Evolutionary conservation across 1,140 invertebrate genomes (phyloP).

Genomic region (Hypsibius dujardini): DNA sequence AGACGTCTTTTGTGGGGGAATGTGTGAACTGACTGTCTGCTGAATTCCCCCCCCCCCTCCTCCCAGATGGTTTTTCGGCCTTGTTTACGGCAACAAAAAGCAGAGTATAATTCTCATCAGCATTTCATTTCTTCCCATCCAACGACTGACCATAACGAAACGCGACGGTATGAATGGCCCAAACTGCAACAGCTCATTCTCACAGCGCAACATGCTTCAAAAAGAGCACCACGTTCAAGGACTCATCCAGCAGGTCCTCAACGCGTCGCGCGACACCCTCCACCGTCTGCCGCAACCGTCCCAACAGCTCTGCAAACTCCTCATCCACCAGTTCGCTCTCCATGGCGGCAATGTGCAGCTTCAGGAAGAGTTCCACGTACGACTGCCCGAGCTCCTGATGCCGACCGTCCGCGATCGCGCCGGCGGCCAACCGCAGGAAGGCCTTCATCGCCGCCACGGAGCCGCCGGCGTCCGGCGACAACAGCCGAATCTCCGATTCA

Average conservation of each 20-base stretch:
- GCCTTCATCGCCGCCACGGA: conserved; percentile 48
- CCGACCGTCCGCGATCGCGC: background rate
- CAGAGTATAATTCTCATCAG: no score
- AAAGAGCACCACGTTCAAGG: conserved; percentile 44
- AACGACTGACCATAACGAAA: no score
- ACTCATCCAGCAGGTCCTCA: conserved; percentile 52
- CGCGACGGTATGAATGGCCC: no score
- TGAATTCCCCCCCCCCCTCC: no score
- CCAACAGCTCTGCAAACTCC: conserved; percentile 40
- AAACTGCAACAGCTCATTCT: background rate
- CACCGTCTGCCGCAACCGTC: conserved; percentile 42
- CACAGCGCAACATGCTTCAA: conserved; percentile 5
- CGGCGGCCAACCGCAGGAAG: conserved; percentile 52
- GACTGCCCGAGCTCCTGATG: conserved; percentile 80
- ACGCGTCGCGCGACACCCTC: conserved; percentile 46
- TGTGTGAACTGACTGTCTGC: no score
- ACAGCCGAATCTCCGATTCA: conserved; percentile 67
- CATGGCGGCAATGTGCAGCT: conserved; percentile 53
- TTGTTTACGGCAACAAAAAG: no score
- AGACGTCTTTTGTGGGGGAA: no score
- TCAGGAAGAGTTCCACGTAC: conserved; percentile 76
- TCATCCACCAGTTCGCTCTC: conserved; percentile 33
- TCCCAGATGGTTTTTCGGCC: no score
- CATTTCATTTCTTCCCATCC: no score
- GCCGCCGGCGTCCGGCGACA: conserved; percentile 52